phyloP scores from a whole-genome alignment of 2,113 vertebrate genomes.

The Microcebus griseorufus region DNA sequence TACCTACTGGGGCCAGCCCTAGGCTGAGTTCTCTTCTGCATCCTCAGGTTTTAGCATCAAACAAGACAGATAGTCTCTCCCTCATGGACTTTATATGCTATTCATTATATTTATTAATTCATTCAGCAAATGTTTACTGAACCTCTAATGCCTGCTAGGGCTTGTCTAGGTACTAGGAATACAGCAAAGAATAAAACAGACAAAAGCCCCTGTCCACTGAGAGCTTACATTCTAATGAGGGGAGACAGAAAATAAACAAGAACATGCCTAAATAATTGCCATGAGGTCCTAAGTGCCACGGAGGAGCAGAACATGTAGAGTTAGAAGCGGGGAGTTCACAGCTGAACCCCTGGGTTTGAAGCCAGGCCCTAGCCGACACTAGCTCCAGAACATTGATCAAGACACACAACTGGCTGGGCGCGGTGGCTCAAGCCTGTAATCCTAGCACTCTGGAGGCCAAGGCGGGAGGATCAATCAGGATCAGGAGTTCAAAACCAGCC shows the following conservation, averaged over 20 bases:
- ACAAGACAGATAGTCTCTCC: not conserved
- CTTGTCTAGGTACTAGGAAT: not conserved
- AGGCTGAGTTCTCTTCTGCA: not conserved
- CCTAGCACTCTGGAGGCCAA: no score
- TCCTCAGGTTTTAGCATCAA: not conserved
- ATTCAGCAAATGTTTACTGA: not conserved
- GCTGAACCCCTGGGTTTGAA: not conserved
- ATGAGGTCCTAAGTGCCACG: accelerated
- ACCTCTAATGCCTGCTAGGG: not conserved
- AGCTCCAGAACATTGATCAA: not conserved
- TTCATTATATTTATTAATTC: not conserved
- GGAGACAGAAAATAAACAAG: not conserved
- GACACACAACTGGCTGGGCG: not conserved
- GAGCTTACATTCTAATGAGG: not conserved
- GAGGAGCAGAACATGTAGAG: not conserved
- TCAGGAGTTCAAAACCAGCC: no score
- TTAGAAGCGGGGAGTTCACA: accelerated
- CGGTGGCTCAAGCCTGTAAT: no score
- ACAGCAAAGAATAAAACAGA: not conserved
- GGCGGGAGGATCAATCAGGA: no score
- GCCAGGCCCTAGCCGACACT: not conserved
- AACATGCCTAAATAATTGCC: not conserved
- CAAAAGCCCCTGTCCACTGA: not conserved
- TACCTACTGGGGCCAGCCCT: not conserved
- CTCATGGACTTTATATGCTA: not conserved